Percentiles rank a stretch among this genome's conserved stretches.
Conservation (phyloP, 2,797 vertebrate species). For the Avahi laniger region DNA sequence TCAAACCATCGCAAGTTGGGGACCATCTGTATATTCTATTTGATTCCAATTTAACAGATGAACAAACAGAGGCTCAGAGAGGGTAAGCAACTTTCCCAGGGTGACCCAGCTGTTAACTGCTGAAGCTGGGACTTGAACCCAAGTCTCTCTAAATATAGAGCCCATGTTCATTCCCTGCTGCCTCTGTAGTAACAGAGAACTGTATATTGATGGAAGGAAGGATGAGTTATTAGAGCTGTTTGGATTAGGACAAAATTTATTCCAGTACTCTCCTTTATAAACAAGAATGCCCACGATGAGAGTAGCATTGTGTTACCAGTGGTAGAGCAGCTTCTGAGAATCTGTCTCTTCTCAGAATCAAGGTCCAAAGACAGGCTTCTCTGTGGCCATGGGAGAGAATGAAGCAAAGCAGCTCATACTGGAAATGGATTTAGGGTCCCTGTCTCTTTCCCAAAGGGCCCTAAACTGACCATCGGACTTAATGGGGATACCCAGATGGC, state of each 20-base stretch:
- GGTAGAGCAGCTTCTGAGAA: not conserved
- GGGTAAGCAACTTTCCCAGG: not conserved
- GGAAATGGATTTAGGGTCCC: slow-evolving; percentile 8
- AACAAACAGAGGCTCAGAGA: slow-evolving; percentile 31
- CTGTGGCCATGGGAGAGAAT: not conserved
- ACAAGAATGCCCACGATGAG: not conserved
- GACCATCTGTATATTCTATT: not conserved
- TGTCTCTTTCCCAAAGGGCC: slow-evolving; percentile 21
- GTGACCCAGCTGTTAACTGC: not conserved
- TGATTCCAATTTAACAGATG: slow-evolving; percentile 12
- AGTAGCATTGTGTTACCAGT: not conserved
- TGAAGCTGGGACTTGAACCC: not conserved
- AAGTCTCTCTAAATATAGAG: not conserved
- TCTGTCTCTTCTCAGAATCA: not conserved
- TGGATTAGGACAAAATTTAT: not conserved
- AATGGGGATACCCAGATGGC: not conserved
- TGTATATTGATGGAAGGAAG: not conserved
- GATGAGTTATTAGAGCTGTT: not conserved
- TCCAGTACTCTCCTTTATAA: not conserved
- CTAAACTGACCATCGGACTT: slow-evolving; percentile 3
- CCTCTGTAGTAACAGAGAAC: not conserved
- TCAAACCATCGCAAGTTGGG: not conserved
- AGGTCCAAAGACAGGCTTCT: slow-evolving; percentile 7
- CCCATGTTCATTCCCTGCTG: not conserved
- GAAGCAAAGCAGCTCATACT: not conserved